Evolutionary conservation across 2,797 vertebrate species (phyloP).

Genomic region (Hemibagrus guttatus): DNA sequence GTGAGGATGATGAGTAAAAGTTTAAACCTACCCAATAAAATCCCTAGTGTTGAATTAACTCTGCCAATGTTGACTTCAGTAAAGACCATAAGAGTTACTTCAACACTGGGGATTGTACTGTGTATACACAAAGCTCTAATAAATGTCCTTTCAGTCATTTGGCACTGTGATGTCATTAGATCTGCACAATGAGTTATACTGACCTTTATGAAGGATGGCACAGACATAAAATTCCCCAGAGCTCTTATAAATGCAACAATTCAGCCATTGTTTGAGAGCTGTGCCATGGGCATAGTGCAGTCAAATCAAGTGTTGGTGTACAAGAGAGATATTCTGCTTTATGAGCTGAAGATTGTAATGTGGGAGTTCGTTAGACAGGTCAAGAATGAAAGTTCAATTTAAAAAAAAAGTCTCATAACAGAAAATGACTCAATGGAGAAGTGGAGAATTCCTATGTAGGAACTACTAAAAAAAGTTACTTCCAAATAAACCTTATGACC

Average conservation of each 20-base stretch:
- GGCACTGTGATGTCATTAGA: conserved; percentile 34
- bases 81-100: not conserved
- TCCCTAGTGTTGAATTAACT: not conserved
- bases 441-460: not conserved
- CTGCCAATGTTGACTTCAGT: not conserved
- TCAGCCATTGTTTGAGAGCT: conserved; percentile 45
- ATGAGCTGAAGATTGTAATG: not conserved
- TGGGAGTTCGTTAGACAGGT: not conserved
- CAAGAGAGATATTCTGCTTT: conserved; percentile 19
- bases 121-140: not conserved
- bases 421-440: conserved; percentile 17
- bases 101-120: not conserved
- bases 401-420: not conserved
- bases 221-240: conserved; percentile 43
- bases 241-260: conserved; percentile 40
- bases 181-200: conserved; percentile 22
- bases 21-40: conserved; percentile 19
- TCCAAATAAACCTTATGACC: not conserved
- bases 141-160: conserved; percentile 10
- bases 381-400: not conserved
- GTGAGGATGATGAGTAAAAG: not conserved
- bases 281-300: conserved; percentile 18
- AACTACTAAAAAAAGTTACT: conserved; percentile 12
- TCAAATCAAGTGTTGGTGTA: conserved; percentile 19
- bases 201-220: conserved; percentile 44